These are phyloP conservation scores for Gallinago paraguaiae DNA, from an alignment of 2,113 vertebrate genomes.

Conservation along the genomic window DNA sequence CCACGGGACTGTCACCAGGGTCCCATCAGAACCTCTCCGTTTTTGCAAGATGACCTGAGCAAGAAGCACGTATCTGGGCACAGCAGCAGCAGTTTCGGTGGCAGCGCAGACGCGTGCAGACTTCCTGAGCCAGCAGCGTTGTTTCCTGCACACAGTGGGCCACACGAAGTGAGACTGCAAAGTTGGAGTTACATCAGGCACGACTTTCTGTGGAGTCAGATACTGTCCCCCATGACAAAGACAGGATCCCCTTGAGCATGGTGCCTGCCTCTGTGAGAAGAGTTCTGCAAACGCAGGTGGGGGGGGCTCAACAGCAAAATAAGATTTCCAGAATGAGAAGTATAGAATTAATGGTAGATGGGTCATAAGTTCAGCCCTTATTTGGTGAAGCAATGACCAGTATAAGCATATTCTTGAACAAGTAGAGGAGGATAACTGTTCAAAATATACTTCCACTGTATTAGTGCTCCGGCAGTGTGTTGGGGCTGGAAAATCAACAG, in stretches of 20 bases:
- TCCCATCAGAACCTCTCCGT: not conserved
- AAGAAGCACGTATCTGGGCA: not conserved
- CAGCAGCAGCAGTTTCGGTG: not conserved
- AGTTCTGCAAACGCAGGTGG: not conserved
- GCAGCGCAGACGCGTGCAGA: not conserved
- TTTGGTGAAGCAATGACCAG: not conserved
- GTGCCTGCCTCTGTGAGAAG: not conserved
- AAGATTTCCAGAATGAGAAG: not conserved
- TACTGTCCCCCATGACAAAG: not conserved
- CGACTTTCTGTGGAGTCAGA: not conserved
- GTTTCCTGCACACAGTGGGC: not conserved
- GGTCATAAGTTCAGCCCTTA: not conserved
- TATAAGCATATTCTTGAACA: not conserved
- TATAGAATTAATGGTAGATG: not conserved
- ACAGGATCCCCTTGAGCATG: not conserved
- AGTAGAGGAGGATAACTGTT: not conserved
- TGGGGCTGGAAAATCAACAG: not conserved
- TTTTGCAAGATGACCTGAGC: not conserved
- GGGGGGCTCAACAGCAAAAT: not conserved
- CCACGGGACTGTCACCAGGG: not conserved
- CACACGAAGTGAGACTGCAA: not conserved
- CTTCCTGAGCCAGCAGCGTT: not conserved
- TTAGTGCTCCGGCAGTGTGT: not conserved
- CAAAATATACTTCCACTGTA: not conserved
- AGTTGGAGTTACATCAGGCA: not conserved